Conservation (phyloP, 2,113 vertebrate species). For the Odontesthes bonariensis region DNA sequence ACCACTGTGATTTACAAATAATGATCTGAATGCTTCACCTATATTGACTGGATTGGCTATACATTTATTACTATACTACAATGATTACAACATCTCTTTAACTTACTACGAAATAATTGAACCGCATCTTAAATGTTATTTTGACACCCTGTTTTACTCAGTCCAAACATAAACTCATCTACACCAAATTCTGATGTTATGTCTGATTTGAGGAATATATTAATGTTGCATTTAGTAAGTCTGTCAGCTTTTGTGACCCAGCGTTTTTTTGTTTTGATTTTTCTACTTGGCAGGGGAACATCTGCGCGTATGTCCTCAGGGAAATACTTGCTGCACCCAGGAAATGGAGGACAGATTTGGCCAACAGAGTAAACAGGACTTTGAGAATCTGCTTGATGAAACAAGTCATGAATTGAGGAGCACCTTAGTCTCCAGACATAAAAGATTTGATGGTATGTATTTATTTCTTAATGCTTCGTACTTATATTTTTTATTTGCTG, state of each 20-base stretch:
- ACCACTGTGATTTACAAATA: too few relatives aligned
- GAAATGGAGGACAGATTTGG: slow-evolving; percentile 94
- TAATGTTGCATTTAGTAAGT: neutral
- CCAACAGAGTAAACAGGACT: slow-evolving; percentile 92
- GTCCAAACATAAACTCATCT: neutral
- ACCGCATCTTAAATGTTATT: neutral
- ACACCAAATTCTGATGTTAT: neutral
- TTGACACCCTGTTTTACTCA: neutral
- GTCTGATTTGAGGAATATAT: too few relatives aligned
- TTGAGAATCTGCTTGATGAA: slow-evolving; percentile 91
- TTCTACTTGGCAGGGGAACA: slow-evolving; percentile 85
- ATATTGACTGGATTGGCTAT: neutral
- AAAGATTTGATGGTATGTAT: slow-evolving; percentile 94
- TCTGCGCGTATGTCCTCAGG: slow-evolving; percentile 91
- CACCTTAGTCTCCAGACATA: slow-evolving; percentile 92
- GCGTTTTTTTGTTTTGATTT: neutral
- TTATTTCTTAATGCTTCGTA: slow-evolving; percentile 5
- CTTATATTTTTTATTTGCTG: neutral
- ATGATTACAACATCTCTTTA: neutral
- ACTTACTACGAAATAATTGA: neutral
- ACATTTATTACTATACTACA: neutral
- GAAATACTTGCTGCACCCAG: slow-evolving; percentile 92
- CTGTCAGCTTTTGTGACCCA: neutral
- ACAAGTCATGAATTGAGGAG: slow-evolving; percentile 92
- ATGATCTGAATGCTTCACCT: too few relatives aligned